Evolutionary conservation across 35 echinoderm and acorn worm genomes (phyloP).

Genomic region (Amphiura filiformis): DNA sequence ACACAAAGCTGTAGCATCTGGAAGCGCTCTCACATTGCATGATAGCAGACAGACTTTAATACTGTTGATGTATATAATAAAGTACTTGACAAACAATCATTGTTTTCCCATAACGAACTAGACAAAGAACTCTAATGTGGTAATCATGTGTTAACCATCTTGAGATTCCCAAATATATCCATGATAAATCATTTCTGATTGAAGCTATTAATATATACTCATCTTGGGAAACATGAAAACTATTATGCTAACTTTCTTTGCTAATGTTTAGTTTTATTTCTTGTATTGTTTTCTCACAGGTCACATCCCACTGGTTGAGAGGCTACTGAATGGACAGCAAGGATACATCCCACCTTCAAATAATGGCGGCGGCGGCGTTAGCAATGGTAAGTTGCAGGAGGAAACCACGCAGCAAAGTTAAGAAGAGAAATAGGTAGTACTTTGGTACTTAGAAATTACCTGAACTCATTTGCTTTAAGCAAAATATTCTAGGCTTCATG

Average conservation of each 20-base stretch:
- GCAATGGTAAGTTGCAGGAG: constrained; percentile 51
- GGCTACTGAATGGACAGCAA: constrained; percentile 61
- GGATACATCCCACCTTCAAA: constrained; percentile 22
- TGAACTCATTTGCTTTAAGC: too few species aligned
- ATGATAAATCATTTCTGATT: too few species aligned
- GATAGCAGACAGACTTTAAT: not conserved
- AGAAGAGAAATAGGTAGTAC: too few species aligned
- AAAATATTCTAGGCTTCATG: too few species aligned
- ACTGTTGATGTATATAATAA: not conserved
- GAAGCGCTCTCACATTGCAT: not conserved
- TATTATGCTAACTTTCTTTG: too few species aligned
- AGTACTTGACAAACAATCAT: not conserved
- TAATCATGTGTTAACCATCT: too few species aligned
- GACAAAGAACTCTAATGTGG: too few species aligned
- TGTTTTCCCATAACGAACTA: not conserved
- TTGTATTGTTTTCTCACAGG: constrained; percentile 41
- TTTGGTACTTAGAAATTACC: too few species aligned
- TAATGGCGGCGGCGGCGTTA: constrained; percentile 37
- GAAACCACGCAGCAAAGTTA: too few species aligned
- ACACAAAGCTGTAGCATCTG: constrained; percentile 13
- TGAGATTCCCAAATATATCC: too few species aligned
- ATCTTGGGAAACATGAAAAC: too few species aligned
- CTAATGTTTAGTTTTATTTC: not conserved
- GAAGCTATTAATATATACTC: too few species aligned
- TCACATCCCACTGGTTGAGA: constrained; percentile 75